Conservation (phyloP, 1,140 invertebrate genomes). For the Ylistrum balloti region DNA sequence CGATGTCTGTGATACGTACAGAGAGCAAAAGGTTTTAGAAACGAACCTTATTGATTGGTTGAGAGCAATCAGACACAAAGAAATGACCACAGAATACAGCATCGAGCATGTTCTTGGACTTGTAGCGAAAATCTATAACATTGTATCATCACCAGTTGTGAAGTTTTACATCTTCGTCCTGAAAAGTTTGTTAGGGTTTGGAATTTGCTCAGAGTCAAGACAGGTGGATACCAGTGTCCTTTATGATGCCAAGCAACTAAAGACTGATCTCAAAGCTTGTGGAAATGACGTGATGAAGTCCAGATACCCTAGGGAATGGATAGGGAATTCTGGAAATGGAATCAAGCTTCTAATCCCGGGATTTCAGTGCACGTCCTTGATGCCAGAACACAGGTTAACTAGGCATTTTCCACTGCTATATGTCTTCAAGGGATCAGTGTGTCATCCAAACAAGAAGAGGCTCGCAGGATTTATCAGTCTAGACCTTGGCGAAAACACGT, state of each 20-base stretch:
- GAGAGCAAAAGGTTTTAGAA: slow-evolving; percentile 57
- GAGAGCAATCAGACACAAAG: slow-evolving; percentile 58
- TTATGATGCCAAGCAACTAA: slow-evolving; percentile 53
- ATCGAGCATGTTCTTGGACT: slow-evolving; percentile 57
- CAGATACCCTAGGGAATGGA: slow-evolving; percentile 62
- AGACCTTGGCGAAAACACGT: slow-evolving; percentile 60
- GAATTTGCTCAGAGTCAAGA: slow-evolving; percentile 42
- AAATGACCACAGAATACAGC: slow-evolving; percentile 45
- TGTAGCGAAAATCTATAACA: slow-evolving; percentile 54
- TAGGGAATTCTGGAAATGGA: slow-evolving; percentile 56
- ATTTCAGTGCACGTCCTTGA: slow-evolving; percentile 48
- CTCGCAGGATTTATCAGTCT: slow-evolving; percentile 61
- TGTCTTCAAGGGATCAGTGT: slow-evolving; percentile 63
- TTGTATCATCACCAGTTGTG: slow-evolving; percentile 56
- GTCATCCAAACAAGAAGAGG: slow-evolving; percentile 64
- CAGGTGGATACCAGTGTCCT: slow-evolving; percentile 54
- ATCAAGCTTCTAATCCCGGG: slow-evolving; percentile 57
- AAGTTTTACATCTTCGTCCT: slow-evolving; percentile 65
- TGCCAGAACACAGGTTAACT: slow-evolving; percentile 43
- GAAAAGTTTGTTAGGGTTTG: slow-evolving; percentile 63
- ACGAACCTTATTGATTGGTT: slow-evolving; percentile 64
- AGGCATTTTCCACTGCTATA: neutral
- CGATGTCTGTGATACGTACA: neutral
- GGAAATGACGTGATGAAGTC: slow-evolving; percentile 50
- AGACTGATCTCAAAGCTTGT: slow-evolving; percentile 54